A percentile compares a stretch with the other conserved stretches of the same genome.
phyloP scores from a whole-genome alignment of 92 coral and sea anemone species.

The Siderastrea radians region DNA sequence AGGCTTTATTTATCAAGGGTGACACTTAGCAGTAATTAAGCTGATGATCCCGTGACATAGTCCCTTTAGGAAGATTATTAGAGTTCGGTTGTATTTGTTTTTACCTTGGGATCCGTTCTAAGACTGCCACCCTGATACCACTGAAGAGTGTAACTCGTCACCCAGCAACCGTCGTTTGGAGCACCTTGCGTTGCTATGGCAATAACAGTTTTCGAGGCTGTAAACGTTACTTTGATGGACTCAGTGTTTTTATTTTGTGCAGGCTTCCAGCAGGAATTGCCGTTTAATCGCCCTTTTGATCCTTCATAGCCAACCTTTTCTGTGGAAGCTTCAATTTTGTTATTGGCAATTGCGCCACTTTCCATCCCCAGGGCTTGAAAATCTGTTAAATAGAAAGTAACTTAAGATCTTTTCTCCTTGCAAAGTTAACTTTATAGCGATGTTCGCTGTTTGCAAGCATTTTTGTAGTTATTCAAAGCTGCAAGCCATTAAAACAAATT shows the following conservation, averaged over 20 bases:
- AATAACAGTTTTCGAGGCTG: background rate
- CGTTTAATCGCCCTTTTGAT: slow-evolving; percentile 10
- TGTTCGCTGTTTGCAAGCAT: no score
- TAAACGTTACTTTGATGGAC: background rate
- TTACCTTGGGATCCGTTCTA: background rate
- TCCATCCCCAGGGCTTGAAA: slow-evolving; percentile 21
- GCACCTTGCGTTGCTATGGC: slow-evolving; percentile 52
- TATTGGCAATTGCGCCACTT: background rate
- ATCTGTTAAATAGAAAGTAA: background rate
- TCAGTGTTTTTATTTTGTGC: background rate
- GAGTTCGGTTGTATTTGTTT: background rate
- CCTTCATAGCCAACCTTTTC: background rate
- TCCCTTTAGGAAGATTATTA: no score
- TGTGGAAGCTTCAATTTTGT: background rate
- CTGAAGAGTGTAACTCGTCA: background rate
- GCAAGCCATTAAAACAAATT: no score
- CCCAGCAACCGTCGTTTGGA: slow-evolving; percentile 32
- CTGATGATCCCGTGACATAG: no score
- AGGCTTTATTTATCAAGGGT: no score
- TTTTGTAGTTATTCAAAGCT: no score
- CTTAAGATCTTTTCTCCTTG: no score
- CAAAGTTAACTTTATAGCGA: no score
- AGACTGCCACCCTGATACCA: background rate
- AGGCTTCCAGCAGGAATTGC: slow-evolving; percentile 27
- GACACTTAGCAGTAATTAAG: no score